Percentiles rank a stretch among this genome's conserved stretches.
Conservation (phyloP, 2,113 vertebrate genomes). For the Epinephelus cyanopodus region DNA sequence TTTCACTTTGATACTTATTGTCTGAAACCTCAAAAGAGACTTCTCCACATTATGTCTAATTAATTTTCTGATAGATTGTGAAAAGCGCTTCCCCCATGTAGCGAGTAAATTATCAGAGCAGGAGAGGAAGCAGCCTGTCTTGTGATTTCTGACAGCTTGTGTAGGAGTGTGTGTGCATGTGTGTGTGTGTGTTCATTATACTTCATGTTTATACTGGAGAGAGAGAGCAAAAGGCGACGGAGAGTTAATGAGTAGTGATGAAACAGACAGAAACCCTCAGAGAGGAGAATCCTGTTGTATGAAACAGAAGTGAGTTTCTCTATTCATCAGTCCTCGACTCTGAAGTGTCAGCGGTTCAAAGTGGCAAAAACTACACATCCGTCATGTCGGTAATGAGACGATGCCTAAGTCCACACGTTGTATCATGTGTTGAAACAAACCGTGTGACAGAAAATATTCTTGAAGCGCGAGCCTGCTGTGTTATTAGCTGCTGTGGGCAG, state of each 20-base stretch:
- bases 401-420: background rate
- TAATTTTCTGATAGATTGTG: constrained; percentile 52
- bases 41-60: constrained; percentile 45
- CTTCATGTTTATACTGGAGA: constrained; percentile 2
- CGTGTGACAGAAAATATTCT: background rate
- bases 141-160: constrained; percentile 54
- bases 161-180: constrained; percentile 39
- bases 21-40: constrained; percentile 33
- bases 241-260: constrained; percentile 64
- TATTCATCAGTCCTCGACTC: constrained; percentile 19
- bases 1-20: constrained; percentile 44
- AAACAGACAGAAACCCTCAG: constrained; percentile 50
- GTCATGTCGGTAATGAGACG: constrained; percentile 20
- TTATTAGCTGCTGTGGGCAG: constrained; percentile 16
- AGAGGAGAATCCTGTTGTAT: constrained; percentile 31
- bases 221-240: background rate
- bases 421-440: background rate
- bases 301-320: constrained; percentile 39
- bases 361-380: background rate
- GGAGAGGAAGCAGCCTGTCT: constrained; percentile 36
- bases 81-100: constrained; percentile 28
- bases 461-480: background rate
- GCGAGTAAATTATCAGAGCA: constrained; percentile 41
- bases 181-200: constrained; percentile 32
- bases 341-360: constrained; percentile 8